Evolutionary conservation across 2,797 vertebrate species (phyloP).

Genomic region (Epinephelus malabaricus): DNA sequence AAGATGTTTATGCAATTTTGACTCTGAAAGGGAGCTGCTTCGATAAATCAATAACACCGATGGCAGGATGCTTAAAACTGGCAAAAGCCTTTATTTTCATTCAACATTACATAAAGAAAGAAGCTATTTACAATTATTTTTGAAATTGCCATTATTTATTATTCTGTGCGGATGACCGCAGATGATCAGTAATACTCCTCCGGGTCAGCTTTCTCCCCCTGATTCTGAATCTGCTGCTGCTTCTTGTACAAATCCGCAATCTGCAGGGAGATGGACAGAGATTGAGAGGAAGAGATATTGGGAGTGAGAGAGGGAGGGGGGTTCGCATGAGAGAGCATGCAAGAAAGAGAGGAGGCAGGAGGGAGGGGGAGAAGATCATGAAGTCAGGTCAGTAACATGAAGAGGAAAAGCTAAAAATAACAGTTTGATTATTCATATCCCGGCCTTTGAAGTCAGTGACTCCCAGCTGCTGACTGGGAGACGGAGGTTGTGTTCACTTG

Average conservation of each 20-base stretch:
- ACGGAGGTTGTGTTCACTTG: constrained; percentile 56
- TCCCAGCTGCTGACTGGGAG: constrained; percentile 63
- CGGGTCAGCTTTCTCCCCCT: constrained; percentile 83
- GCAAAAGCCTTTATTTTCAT: constrained; percentile 73
- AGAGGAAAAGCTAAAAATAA: constrained; percentile 74
- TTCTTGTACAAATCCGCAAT: constrained; percentile 91
- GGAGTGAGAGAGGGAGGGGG: constrained; percentile 7
- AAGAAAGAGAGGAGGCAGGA: constrained; percentile 10
- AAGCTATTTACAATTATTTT: constrained; percentile 79
- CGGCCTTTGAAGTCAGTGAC: constrained; percentile 69
- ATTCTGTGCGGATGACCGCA: constrained; percentile 2
- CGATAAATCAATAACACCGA: constrained; percentile 51
- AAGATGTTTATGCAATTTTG: constrained; percentile 40
- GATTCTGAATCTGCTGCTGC: constrained; percentile 95
- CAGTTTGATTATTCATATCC: constrained; percentile 74
- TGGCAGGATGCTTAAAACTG: constrained; percentile 52
- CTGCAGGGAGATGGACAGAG: constrained; percentile 73
- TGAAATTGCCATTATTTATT: constrained; percentile 37
- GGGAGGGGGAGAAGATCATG: constrained; percentile 40
- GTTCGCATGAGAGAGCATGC: constrained; percentile 7
- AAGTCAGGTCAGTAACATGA: constrained; percentile 69
- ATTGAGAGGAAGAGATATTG: constrained; percentile 22
- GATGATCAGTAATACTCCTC: constrained; percentile 90
- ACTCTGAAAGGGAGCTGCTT: constrained; percentile 21
- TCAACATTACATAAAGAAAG: constrained; percentile 57